These are phyloP conservation scores for Rhabdornis inornatus DNA, from an alignment of 2,113 vertebrate species.

Conservation along the genomic window DNA sequence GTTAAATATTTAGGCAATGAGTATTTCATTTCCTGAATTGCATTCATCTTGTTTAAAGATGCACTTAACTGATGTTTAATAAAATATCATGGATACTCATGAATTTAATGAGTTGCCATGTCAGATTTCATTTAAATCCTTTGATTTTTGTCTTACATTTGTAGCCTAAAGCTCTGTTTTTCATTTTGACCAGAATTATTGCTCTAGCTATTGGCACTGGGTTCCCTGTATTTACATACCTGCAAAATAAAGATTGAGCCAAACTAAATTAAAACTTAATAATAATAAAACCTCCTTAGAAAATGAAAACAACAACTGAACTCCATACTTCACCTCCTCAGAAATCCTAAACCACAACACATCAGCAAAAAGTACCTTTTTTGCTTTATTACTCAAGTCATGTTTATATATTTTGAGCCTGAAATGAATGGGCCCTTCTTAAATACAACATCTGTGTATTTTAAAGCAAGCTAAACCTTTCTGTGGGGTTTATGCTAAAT, in stretches of 20 bases:
- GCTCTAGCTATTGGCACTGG: slow-evolving; percentile 16
- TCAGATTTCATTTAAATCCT: slow-evolving; percentile 44
- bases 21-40: slow-evolving; percentile 45
- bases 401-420: slow-evolving; percentile 40
- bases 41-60: slow-evolving; percentile 11
- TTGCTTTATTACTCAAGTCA: slow-evolving; percentile 31
- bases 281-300: slow-evolving; percentile 49
- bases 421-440: slow-evolving; percentile 43
- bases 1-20: not conserved
- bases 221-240: slow-evolving; percentile 31
- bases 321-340: slow-evolving; percentile 30
- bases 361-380: slow-evolving; percentile 58
- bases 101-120: slow-evolving; percentile 6
- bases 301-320: slow-evolving; percentile 50
- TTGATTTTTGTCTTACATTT: slow-evolving; percentile 52
- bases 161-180: slow-evolving; percentile 19
- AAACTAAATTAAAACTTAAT: slow-evolving; percentile 63
- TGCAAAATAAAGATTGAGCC: slow-evolving; percentile 31
- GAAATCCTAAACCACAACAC: slow-evolving; percentile 57
- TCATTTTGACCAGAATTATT: slow-evolving; percentile 39
- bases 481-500: slow-evolving; percentile 25
- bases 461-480: slow-evolving; percentile 15
- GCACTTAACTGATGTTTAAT: slow-evolving; percentile 33
- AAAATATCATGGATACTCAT: not conserved
- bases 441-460: not conserved